phyloP scores from a whole-genome alignment of 2,888 invertebrate genomes.

The Phrixothrix hirtus region DNA sequence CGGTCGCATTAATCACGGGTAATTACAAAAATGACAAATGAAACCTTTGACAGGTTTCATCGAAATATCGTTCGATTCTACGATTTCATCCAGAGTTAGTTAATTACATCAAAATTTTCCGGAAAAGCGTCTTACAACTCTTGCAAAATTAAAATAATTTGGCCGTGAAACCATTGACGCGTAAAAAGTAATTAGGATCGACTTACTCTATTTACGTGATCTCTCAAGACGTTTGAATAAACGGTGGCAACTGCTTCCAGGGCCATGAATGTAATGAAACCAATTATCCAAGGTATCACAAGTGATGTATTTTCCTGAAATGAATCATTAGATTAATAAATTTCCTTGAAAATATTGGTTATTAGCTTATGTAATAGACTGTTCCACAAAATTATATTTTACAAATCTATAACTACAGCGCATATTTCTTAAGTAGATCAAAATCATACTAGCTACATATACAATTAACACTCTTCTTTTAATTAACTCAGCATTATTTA shows the following conservation, averaged over 20 bases:
- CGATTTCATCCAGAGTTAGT: no score
- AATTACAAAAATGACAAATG: constrained; percentile 2
- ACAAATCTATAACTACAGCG: no score
- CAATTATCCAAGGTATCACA: constrained; percentile 78
- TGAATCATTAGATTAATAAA: neutral
- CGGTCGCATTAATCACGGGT: constrained; percentile 3
- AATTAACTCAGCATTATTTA: no score
- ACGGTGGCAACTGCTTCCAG: constrained; percentile 80
- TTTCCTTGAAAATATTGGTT: no score
- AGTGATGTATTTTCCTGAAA: constrained; percentile 75
- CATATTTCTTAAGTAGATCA: no score
- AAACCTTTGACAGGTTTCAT: neutral
- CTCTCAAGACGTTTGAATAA: constrained; percentile 78
- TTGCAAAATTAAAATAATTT: constrained; percentile 2
- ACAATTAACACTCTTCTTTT: no score
- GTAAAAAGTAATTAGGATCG: constrained; percentile 5
- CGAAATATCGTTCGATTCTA: no score
- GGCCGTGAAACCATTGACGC: constrained; percentile 1
- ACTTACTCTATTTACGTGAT: constrained; percentile 79
- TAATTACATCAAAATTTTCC: no score
- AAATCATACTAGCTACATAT: no score
- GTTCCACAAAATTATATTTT: no score
- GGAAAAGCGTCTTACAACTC: no score
- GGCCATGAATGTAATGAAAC: constrained; percentile 79
- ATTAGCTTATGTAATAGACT: no score